These are phyloP conservation scores for Corythornis leucogaster DNA, from an alignment of 2,797 vertebrate genomes.

Conservation along the genomic window DNA sequence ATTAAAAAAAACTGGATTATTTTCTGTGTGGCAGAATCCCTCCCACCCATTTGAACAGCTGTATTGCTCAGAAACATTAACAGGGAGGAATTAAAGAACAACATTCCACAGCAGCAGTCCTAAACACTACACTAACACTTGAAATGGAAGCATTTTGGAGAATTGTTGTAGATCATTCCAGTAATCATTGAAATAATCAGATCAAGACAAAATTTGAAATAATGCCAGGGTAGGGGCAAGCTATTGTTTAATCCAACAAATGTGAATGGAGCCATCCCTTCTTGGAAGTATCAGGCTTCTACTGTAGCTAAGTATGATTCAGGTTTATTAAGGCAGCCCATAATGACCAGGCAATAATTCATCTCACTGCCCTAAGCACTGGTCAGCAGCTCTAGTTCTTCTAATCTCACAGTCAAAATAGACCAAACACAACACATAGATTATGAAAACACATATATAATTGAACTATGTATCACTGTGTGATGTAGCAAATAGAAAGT, in stretches of 20 bases:
- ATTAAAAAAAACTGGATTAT: background rate
- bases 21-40: background rate
- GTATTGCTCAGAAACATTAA: background rate
- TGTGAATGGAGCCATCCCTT: background rate
- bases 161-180: background rate
- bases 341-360: background rate
- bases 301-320: background rate
- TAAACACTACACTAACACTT: background rate
- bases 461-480: too few species aligned
- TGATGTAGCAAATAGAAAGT: background rate
- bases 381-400: background rate
- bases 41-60: background rate
- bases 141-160: background rate
- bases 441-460: background rate
- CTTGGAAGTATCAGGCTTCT: background rate
- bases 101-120: background rate
- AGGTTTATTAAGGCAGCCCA: background rate
- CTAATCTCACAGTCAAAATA: rapidly evolving
- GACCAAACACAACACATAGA: background rate
- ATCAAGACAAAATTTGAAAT: background rate
- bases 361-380: background rate
- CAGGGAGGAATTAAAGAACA: background rate
- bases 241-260: background rate
- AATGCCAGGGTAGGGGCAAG: background rate
- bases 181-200: background rate